Conservation (phyloP, 2,888 invertebrate species). For the Trichopria drosophilae region DNA sequence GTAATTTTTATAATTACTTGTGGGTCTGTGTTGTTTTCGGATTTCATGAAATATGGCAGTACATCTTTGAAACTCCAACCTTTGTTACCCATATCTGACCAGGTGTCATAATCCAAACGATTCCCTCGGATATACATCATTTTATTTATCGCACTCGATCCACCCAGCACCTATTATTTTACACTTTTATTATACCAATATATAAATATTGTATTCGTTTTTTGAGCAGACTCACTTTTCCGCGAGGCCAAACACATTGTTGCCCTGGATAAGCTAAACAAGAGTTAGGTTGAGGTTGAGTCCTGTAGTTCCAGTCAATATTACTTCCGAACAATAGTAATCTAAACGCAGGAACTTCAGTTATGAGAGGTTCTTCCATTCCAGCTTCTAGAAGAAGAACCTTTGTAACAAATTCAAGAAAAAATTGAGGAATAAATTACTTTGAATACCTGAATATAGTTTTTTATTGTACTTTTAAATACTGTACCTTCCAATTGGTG, state of each 20-base stretch:
- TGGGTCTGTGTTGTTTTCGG: too few species aligned
- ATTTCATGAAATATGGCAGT: constrained; percentile 16
- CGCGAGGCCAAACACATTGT: constrained; percentile 11
- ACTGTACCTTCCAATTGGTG: too few species aligned
- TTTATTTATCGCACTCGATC: constrained; percentile 12
- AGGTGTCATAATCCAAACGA: constrained; percentile 8
- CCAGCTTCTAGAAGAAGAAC: constrained; percentile 20
- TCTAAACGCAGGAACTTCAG: constrained; percentile 6
- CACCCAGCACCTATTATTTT: too few species aligned
- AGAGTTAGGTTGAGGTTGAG: not conserved
- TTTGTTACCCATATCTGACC: constrained; percentile 10
- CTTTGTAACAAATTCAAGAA: too few species aligned
- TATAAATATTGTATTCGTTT: too few species aligned
- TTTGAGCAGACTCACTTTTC: too few species aligned
- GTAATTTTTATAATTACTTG: too few species aligned
- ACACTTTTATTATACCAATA: too few species aligned
- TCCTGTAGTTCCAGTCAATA: constrained; percentile 16
- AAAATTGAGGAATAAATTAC: too few species aligned
- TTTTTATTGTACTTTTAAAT: too few species aligned
- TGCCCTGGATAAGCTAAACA: too few species aligned
- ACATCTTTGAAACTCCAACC: constrained; percentile 18
- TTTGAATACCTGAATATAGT: too few species aligned
- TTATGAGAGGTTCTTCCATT: constrained; percentile 11
- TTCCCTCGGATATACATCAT: constrained; percentile 15
- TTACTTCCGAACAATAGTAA: constrained; percentile 6